These are phyloP conservation scores for Rotaria socialis DNA, from an alignment of 2,888 invertebrate species.

Conservation along the genomic window DNA sequence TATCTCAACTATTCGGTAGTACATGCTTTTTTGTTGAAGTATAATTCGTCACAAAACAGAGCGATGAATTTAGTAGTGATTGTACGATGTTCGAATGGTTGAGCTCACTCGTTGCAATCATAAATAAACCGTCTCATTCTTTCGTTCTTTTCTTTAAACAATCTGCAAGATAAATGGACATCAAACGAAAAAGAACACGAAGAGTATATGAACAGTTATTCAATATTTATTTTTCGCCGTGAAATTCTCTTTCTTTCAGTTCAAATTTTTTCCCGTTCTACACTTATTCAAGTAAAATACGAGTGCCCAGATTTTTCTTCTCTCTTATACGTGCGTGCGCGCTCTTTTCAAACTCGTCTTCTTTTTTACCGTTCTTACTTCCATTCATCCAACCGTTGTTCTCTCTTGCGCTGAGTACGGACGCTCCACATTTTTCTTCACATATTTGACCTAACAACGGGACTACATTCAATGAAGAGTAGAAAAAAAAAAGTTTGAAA, in stretches of 20 bases:
- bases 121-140: background rate
- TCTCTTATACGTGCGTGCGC: background rate
- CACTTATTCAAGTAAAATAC: background rate
- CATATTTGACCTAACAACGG: slow-evolving; percentile 29
- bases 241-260: background rate
- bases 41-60: background rate
- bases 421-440: slow-evolving; percentile 6
- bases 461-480: background rate
- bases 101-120: background rate
- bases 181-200: background rate
- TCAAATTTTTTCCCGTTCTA: background rate
- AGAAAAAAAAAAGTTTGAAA: slow-evolving; percentile 5
- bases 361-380: slow-evolving; percentile 8
- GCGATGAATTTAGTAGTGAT: background rate
- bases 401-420: background rate
- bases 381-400: slow-evolving; percentile 7
- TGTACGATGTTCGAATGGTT: background rate
- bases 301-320: background rate
- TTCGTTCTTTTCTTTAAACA: background rate
- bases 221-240: background rate
- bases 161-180: background rate
- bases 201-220: background rate
- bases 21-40: background rate
- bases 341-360: slow-evolving; percentile 11
- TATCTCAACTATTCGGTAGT: background rate